A percentile compares a stretch with the other conserved stretches of the same genome.
Evolutionary conservation across 2,113 vertebrate genomes (phyloP).

Genomic region (Bungarus multicinctus): DNA sequence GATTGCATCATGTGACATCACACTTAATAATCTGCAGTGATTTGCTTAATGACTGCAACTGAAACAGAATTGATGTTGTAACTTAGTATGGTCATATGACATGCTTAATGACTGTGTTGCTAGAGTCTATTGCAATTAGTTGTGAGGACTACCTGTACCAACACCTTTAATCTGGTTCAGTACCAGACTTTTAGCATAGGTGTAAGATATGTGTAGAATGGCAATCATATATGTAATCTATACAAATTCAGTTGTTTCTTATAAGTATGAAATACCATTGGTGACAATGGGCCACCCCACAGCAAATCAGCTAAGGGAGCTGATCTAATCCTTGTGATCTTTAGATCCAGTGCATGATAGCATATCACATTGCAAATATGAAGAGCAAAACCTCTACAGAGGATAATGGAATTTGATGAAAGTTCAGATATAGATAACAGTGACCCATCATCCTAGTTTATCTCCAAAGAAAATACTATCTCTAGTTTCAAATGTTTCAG

Average conservation of each 20-base stretch:
- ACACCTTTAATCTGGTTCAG: background rate
- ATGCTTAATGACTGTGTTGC: background rate
- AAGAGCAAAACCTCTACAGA: background rate
- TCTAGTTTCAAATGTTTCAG: background rate
- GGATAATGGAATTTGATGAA: background rate
- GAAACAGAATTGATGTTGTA: background rate
- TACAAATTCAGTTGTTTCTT: background rate
- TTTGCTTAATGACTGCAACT: background rate
- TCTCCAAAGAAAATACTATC: background rate
- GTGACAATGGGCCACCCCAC: background rate
- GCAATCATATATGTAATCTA: background rate
- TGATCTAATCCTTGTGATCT: background rate
- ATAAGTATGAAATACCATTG: background rate
- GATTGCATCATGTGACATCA: background rate
- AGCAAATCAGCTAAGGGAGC: background rate
- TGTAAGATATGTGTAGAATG: background rate
- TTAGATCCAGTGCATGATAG: background rate
- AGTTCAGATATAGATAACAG: background rate
- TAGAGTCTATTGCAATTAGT: background rate
- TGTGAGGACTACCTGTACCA: background rate
- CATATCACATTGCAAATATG: background rate
- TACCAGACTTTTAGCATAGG: background rate
- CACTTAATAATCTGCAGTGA: background rate
- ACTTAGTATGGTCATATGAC: background rate
- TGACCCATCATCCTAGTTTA: background rate